Evolutionary conservation across 2,888 invertebrate genomes (phyloP), one percentile per base, ranked within the genome.

Genomic region (Lomographa bimaculata): DNA sequence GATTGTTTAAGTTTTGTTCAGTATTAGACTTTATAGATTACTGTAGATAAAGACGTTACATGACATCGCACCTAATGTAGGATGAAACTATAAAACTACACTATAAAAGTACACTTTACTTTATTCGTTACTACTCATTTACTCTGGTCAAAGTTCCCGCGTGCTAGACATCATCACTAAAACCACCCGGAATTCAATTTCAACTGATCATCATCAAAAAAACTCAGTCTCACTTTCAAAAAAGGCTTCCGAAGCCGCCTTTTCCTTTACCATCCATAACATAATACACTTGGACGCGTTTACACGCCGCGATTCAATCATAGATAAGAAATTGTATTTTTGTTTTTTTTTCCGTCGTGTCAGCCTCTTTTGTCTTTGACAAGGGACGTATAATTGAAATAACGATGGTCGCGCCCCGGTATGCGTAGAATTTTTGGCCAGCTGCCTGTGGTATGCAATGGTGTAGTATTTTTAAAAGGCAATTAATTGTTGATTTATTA

Each of bases 281-380:
- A 78, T 70, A 78, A 82, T 81, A 80, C 83, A 79, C 79, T 78
- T 75, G 79, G 81, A 71, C 76, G 74, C 72, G 71, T 83, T 83
- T 83, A 87, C 85, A 84, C 23, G 28, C 85, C 85, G 78, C 79
- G 89, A 87, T 89, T 79, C 85, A 84, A 87, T 89, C 89, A 86
- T 87, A 87, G 87, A 89, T 89, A 87, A 84, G 65, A 60, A 58
- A 62, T 70, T 75, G 72, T 69, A 74, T 79, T 71, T 58, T 65
- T 66, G 62, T 63, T 61, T 65, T 64, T 56, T 66, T 69, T 73
- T 69, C 67, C 68, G 58, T 32, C 62, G 69, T 81, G 87, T 84
- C 86, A 83, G 77, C 69, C 42, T 75, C 85, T 79, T 86, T 89
- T 89, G 89, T 89, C 81, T 87, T 83, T 89, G 89, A 89, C 83